phyloP scores from a whole-genome alignment of 2,888 invertebrate species.

The Eledona agricola region DNA sequence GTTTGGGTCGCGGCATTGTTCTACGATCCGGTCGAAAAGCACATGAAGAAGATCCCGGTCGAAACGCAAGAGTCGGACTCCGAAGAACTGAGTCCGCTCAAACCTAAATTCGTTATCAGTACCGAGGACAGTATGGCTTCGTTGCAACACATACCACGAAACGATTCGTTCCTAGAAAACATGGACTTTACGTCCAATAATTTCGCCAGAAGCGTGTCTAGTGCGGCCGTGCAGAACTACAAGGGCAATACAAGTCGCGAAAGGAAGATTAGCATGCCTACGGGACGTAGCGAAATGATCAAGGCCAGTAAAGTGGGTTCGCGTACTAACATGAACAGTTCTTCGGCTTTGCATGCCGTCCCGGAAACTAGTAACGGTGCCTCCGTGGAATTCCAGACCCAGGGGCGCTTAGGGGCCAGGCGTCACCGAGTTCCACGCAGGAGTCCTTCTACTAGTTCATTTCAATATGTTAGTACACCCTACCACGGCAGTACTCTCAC shows the following conservation, averaged over 20 bases:
- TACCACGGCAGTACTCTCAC: slow-evolving; percentile 86
- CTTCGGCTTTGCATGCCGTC: slow-evolving; percentile 69
- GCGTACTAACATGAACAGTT: slow-evolving; percentile 55
- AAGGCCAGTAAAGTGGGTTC: slow-evolving; percentile 51
- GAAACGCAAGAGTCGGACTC: slow-evolving; percentile 56
- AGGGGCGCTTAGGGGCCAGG: slow-evolving; percentile 48
- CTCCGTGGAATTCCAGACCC: slow-evolving; percentile 53
- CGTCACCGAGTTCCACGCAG: slow-evolving; percentile 67
- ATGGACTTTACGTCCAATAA: slow-evolving; percentile 57
- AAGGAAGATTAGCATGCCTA: slow-evolving; percentile 70
- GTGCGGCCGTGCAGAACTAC: slow-evolving; percentile 71
- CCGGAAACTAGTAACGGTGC: slow-evolving; percentile 65
- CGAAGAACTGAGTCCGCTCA: slow-evolving; percentile 51
- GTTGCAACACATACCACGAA: slow-evolving; percentile 55
- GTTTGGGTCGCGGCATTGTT: slow-evolving; percentile 85
- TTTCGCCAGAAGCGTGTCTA: slow-evolving; percentile 76
- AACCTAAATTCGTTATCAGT: slow-evolving; percentile 59
- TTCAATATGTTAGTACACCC: slow-evolving; percentile 85
- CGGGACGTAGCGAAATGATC: slow-evolving; percentile 60
- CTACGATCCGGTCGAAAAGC: slow-evolving; percentile 84
- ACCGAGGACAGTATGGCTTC: slow-evolving; percentile 58
- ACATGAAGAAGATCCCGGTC: slow-evolving; percentile 72
- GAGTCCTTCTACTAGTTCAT: slow-evolving; percentile 82
- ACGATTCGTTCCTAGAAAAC: slow-evolving; percentile 57
- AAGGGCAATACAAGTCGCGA: slow-evolving; percentile 63